A percentile compares a stretch with the other conserved stretches of the same genome.
phyloP scores from a whole-genome alignment of 2,888 invertebrate species.

The Lacanobia oleracea region DNA sequence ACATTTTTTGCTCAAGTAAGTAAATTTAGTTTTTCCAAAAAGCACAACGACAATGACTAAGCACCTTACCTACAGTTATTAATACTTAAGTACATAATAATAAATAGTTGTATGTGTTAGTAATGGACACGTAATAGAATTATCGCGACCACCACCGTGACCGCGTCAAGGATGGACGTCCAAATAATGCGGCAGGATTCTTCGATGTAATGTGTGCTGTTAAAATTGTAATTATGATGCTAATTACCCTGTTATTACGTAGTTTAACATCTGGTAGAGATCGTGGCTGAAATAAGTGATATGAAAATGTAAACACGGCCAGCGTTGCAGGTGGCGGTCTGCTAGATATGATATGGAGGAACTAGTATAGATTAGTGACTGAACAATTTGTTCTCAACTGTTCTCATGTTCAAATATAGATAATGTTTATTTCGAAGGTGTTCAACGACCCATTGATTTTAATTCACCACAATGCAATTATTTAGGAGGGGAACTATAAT shows the following conservation, averaged over 20 bases:
- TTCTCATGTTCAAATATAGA: no score
- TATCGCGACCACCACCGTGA: slow-evolving; percentile 64
- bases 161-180: slow-evolving; percentile 65
- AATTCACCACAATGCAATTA: background rate
- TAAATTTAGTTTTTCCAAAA: background rate
- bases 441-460: background rate
- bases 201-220: slow-evolving; percentile 22
- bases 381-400: background rate
- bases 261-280: slow-evolving; percentile 13
- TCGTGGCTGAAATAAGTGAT: background rate
- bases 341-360: background rate
- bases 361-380: background rate
- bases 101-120: slow-evolving; percentile 35
- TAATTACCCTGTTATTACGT: slow-evolving; percentile 40
- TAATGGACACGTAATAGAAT: slow-evolving; percentile 55
- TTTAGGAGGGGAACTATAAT: background rate
- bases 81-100: slow-evolving; percentile 26
- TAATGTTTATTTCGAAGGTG: background rate
- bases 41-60: slow-evolving; percentile 28
- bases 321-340: background rate
- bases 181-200: slow-evolving; percentile 62
- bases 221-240: slow-evolving; percentile 32
- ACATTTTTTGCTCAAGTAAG: background rate
- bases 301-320: background rate
- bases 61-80: slow-evolving; percentile 5